Evolutionary conservation across 1,140 invertebrate species (phyloP).

Genomic region (Aricia agestis): DNA sequence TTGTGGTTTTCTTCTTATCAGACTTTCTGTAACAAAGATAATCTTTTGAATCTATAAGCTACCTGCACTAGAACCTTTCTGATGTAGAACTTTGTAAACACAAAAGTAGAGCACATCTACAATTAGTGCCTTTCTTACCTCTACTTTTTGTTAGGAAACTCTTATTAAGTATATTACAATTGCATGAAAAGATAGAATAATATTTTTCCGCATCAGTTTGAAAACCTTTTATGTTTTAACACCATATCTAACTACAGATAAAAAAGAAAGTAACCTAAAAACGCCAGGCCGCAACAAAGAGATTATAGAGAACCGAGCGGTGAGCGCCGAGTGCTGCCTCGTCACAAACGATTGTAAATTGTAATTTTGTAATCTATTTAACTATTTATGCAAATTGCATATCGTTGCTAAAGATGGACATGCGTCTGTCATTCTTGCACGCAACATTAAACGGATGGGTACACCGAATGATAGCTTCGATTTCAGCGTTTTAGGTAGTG

Average conservation of each 20-base stretch:
- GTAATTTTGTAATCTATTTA: neutral
- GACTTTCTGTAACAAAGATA: no score
- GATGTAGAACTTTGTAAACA: no score
- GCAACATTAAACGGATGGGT: neutral
- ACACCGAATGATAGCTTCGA: neutral
- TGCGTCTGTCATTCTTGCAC: neutral
- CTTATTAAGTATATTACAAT: no score
- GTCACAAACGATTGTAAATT: neutral
- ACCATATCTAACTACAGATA: neutral
- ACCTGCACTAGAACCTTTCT: no score
- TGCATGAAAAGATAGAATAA: no score
- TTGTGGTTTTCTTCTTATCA: no score
- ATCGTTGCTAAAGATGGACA: neutral
- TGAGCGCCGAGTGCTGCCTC: neutral
- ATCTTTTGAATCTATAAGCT: no score
- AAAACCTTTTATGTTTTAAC: no score
- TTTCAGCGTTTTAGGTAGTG: neutral
- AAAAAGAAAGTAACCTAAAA: constrained; percentile 3
- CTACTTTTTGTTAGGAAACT: no score
- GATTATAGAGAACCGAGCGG: neutral
- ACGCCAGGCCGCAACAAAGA: neutral
- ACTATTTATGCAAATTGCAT: constrained; percentile 3
- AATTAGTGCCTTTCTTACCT: no score
- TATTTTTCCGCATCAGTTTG: no score
- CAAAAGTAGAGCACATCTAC: no score